Conservation (phyloP, 2,797 vertebrate genomes). For the Malurus splendens region DNA sequence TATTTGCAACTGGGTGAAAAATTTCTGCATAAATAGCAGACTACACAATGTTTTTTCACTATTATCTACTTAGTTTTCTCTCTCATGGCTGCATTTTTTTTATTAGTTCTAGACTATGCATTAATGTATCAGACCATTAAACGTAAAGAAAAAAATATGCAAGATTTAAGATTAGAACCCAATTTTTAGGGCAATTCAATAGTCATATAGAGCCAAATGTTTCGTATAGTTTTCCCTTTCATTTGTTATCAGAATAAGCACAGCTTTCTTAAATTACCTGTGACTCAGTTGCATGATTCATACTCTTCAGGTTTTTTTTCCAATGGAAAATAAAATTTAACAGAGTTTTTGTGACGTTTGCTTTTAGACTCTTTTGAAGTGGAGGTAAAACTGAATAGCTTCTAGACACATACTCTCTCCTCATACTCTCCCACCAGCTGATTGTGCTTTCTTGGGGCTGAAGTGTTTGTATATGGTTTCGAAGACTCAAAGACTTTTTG, state of each 20-base stretch:
- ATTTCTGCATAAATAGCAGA: neutral
- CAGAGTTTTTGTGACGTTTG: neutral
- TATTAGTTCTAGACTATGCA: neutral
- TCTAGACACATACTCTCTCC: neutral
- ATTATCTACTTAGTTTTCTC: neutral
- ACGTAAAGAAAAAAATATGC: neutral
- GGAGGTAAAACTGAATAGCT: neutral
- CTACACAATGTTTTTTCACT: neutral
- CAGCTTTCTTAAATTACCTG: neutral
- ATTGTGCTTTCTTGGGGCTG: neutral
- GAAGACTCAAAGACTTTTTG: fast-evolving
- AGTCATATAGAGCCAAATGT: neutral
- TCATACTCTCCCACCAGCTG: neutral
- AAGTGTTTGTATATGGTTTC: neutral
- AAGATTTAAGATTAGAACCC: neutral
- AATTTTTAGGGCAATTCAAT: neutral
- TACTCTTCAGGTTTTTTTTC: neutral
- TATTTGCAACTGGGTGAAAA: neutral
- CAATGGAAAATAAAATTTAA: neutral
- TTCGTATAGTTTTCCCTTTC: neutral
- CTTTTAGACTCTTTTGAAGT: neutral
- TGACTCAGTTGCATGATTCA: neutral
- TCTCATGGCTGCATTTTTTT: neutral
- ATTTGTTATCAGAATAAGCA: neutral
- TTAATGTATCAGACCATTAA: neutral